Evolutionary conservation across 2,888 invertebrate species (phyloP).

Genomic region (Athrips mouffetella): DNA sequence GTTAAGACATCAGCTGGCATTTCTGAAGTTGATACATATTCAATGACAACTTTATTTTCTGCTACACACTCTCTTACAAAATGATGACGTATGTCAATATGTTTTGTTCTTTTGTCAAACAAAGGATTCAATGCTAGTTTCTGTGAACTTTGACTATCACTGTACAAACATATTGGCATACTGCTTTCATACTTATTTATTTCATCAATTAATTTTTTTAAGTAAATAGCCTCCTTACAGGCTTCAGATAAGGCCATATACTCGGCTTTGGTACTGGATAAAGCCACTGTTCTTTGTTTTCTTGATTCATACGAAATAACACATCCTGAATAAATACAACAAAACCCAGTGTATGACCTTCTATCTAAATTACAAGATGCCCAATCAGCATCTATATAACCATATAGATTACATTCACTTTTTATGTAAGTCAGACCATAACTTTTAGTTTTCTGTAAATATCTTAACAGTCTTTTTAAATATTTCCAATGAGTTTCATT

Average conservation of each 20-base stretch:
- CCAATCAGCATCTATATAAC: constrained; percentile 7
- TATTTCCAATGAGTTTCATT: constrained; percentile 21
- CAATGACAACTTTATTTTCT: neutral
- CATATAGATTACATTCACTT: neutral
- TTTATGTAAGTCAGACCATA: constrained; percentile 1
- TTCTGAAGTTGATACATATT: constrained; percentile 14
- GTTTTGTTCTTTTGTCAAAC: constrained; percentile 2
- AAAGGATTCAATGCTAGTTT: neutral
- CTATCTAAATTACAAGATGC: neutral
- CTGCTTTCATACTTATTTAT: neutral
- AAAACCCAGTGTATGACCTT: neutral
- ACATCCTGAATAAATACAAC: neutral
- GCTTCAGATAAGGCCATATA: constrained; percentile 9
- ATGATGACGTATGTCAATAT: neutral
- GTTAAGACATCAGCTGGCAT: constrained; percentile 15
- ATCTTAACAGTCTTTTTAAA: constrained; percentile 14
- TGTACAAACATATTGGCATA: neutral
- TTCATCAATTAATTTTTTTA: neutral
- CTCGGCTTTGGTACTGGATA: constrained; percentile 1
- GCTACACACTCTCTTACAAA: constrained; percentile 2
- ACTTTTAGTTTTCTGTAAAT: constrained; percentile 1
- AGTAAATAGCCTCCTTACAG: constrained; percentile 8
- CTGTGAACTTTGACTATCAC: constrained; percentile 1
- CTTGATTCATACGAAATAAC: neutral
- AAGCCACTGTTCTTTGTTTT: neutral